Percentiles rank a stretch among this genome's conserved stretches.
phyloP scores from a whole-genome alignment of 2,797 vertebrate genomes.

The Pogonophryne albipinna region DNA sequence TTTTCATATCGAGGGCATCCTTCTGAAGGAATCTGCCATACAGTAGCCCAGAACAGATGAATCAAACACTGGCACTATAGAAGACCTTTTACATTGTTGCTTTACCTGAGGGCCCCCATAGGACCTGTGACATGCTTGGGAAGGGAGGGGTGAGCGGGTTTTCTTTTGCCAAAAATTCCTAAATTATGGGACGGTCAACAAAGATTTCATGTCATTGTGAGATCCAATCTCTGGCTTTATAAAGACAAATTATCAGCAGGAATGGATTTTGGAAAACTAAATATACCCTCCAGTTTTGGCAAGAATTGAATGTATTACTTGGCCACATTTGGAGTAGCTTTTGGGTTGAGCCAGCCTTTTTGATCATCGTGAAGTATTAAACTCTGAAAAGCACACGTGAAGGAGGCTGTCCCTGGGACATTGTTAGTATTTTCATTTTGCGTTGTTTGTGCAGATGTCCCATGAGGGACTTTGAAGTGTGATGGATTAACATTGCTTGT shows the following conservation, averaged over 20 bases:
- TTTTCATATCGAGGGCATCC: no score
- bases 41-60: no score
- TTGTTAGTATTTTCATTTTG: conserved; percentile 25
- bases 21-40: no score
- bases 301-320: not conserved
- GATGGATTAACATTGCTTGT: conserved; percentile 65
- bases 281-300: not conserved
- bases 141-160: no score
- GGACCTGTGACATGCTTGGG: no score
- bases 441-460: conserved; percentile 45
- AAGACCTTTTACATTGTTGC: no score
- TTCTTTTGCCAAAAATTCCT: no score
- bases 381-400: not conserved
- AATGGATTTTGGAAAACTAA: not conserved
- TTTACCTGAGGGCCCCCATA: no score
- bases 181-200: no score
- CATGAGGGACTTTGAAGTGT: conserved; percentile 59
- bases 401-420: conserved; percentile 1
- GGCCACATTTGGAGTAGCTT: not conserved
- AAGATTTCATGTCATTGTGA: not conserved
- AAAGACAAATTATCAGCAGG: not conserved
- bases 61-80: no score
- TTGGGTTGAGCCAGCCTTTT: conserved; percentile 3
- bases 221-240: not conserved
- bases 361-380: conserved; percentile 3